These are phyloP conservation scores for Corythornis vintsioides DNA, from an alignment of 2,113 vertebrate species.

Conservation along the genomic window DNA sequence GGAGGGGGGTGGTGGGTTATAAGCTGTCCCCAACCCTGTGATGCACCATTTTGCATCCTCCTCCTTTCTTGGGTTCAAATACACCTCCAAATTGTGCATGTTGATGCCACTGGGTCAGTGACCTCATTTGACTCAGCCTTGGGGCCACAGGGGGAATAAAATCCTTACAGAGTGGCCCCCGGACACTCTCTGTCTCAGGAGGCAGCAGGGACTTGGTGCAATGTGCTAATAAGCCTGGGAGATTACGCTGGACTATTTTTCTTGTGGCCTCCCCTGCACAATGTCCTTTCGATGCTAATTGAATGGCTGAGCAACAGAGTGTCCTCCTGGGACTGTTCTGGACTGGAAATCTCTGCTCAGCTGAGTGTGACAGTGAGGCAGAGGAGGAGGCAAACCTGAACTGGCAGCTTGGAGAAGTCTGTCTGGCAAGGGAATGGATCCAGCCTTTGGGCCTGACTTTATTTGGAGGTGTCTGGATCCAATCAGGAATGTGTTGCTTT, in stretches of 20 bases:
- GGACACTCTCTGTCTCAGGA: fast-evolving
- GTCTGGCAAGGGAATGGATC: not conserved
- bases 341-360: not conserved
- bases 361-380: not conserved
- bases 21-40: not conserved
- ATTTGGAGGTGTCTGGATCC: not conserved
- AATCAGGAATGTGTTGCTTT: not conserved
- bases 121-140: not conserved
- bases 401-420: not conserved
- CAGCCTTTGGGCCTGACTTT: not conserved
- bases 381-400: not conserved
- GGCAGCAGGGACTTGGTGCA: not conserved
- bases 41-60: not conserved
- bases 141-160: not conserved
- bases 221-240: not conserved
- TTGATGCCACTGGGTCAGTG: fast-evolving
- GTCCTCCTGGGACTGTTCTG: not conserved
- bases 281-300: not conserved
- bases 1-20: not conserved
- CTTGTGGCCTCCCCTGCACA: fast-evolving
- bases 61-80: not conserved
- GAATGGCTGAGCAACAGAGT: not conserved
- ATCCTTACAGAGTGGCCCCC: not conserved
- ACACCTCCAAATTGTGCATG: fast-evolving
- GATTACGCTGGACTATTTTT: not conserved